phyloP scores from a whole-genome alignment of 2,113 vertebrate genomes.

The Erythrocebus patas region DNA sequence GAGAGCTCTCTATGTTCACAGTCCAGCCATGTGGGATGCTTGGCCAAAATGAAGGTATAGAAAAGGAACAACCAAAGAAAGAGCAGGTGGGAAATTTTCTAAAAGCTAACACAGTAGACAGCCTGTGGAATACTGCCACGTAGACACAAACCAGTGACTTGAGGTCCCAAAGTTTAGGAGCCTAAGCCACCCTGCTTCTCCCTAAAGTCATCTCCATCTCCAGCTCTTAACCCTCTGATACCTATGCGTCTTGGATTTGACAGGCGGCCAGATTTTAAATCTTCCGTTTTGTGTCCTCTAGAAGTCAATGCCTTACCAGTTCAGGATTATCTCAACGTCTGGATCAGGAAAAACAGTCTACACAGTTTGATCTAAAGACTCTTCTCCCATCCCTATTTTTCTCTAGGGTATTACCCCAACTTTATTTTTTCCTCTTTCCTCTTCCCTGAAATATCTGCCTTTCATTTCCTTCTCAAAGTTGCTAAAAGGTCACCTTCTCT shows the following conservation, averaged over 20 bases:
- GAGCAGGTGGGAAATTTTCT: not conserved
- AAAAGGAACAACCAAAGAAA: not conserved
- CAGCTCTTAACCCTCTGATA: not conserved
- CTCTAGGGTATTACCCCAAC: not conserved
- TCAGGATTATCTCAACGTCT: not conserved
- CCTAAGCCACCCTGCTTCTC: not conserved
- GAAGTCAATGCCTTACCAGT: not conserved
- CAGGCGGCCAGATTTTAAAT: not conserved
- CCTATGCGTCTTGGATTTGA: not conserved
- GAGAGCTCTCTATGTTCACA: not conserved
- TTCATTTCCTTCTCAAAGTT: not conserved
- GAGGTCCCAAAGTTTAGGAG: not conserved
- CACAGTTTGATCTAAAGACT: not conserved
- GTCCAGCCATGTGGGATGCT: not conserved
- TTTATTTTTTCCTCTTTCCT: not conserved
- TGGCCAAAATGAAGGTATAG: not conserved
- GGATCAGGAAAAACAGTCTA: not conserved
- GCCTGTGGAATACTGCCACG: not conserved
- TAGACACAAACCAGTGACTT: not conserved
- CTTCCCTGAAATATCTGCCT: not conserved
- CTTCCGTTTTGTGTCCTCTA: not conserved
- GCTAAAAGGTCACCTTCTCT: not conserved
- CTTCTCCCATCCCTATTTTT: not conserved
- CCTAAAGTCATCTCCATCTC: not conserved
- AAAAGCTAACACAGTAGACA: not conserved